Evolutionary conservation across 35 echinoderm and acorn worm species (phyloP).

Genomic region (Hemicentrotus pulcherrimus): DNA sequence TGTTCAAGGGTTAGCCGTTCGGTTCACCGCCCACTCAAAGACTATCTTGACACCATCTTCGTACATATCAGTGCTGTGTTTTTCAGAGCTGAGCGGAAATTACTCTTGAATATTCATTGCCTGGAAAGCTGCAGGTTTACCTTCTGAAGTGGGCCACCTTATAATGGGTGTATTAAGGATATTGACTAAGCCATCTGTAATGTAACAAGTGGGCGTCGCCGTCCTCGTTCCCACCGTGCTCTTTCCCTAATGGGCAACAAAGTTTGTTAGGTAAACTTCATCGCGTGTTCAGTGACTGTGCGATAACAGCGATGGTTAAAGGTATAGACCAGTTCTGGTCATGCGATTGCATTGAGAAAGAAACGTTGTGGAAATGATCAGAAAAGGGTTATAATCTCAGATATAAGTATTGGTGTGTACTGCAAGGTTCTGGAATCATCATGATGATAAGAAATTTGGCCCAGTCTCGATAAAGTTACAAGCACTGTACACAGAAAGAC

Average conservation of each 20-base stretch:
- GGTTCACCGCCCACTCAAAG: conserved; percentile 14
- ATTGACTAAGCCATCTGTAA: background rate
- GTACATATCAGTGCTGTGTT: background rate
- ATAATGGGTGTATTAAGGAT: conserved; percentile 9
- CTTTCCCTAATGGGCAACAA: background rate
- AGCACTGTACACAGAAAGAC: no score
- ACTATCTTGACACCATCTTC: background rate
- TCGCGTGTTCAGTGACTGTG: background rate
- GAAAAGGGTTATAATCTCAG: no score
- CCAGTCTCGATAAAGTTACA: no score
- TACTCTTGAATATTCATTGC: background rate
- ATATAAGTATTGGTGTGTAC: no score
- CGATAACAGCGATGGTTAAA: background rate
- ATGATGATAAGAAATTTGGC: no score
- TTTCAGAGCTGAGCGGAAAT: background rate
- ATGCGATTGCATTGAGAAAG: no score
- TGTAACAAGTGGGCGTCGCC: conserved; percentile 20
- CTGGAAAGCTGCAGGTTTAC: background rate
- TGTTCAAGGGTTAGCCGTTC: background rate
- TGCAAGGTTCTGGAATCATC: no score
- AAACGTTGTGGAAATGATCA: no score
- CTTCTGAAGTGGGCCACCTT: background rate
- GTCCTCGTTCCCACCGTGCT: background rate
- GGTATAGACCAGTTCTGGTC: no score
- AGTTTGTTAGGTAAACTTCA: background rate